These are phyloP conservation scores for Cosmorhoe ocellata DNA, from an alignment of 2,888 invertebrate genomes.

Conservation along the genomic window DNA sequence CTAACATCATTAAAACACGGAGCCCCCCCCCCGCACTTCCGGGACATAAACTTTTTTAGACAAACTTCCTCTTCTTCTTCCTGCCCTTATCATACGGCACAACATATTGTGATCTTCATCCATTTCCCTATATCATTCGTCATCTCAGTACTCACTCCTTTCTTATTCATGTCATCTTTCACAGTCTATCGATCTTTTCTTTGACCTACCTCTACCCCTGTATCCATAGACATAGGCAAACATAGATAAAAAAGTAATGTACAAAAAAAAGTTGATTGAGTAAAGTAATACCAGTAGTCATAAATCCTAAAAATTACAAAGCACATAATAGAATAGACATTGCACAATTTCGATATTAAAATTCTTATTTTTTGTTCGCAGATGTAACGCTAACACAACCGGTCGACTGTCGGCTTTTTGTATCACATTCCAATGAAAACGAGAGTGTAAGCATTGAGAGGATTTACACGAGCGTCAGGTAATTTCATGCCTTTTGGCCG, in stretches of 20 bases:
- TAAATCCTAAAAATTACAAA: constrained; percentile 6
- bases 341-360: constrained; percentile 48
- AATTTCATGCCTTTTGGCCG: constrained; percentile 59
- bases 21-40: background rate
- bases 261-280: too few species aligned
- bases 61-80: too few species aligned
- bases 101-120: too few species aligned
- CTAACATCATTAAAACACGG: constrained; percentile 11
- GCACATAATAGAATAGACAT: constrained; percentile 24
- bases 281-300: constrained; percentile 1
- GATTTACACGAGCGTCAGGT: constrained; percentile 42
- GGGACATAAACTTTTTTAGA: background rate
- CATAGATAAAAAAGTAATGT: too few species aligned
- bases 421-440: constrained; percentile 54
- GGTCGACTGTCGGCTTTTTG: constrained; percentile 38
- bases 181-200: too few species aligned
- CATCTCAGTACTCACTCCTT: too few species aligned
- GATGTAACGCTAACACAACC: constrained; percentile 39
- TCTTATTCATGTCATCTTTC: too few species aligned
- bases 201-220: too few species aligned
- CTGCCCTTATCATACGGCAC: too few species aligned
- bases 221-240: too few species aligned
- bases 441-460: constrained; percentile 50
- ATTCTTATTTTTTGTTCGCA: constrained; percentile 38
- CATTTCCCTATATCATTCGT: too few species aligned